Conservation (phyloP, 2,797 vertebrate genomes). For the Tympanoctomys barrerae region DNA sequence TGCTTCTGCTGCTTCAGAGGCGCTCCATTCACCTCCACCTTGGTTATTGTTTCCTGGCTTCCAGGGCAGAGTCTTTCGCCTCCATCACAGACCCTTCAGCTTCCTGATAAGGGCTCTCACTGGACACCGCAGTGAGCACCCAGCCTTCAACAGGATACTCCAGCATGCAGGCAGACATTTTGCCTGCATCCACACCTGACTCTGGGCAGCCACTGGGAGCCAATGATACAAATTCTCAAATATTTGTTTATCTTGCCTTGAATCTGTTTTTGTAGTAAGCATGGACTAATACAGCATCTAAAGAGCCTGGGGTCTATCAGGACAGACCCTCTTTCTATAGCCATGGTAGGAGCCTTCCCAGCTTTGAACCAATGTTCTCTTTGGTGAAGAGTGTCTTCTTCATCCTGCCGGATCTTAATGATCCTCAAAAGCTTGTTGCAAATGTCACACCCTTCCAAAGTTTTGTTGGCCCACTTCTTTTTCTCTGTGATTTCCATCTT, state of each 20-base stretch:
- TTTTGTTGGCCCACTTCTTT: not conserved
- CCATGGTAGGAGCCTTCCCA: not conserved
- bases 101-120: not conserved
- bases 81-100: not conserved
- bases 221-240: not conserved
- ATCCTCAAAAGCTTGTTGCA: not conserved
- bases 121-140: not conserved
- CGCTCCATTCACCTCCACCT: not conserved
- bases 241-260: not conserved
- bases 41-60: not conserved
- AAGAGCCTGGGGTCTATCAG: not conserved
- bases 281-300: not conserved
- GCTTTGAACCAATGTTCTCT: not conserved
- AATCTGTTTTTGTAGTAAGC: not conserved
- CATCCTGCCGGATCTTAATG: slow-evolving; percentile 15
- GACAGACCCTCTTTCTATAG: not conserved
- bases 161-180: not conserved
- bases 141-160: not conserved
- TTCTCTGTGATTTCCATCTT: not conserved
- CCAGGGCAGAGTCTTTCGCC: not conserved
- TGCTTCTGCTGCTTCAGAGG: not conserved
- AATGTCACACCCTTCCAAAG: not conserved
- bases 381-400: not conserved
- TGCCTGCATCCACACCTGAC: not conserved
- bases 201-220: not conserved